Conservation (phyloP, 2,113 vertebrate genomes). For the Platysteira castanea region DNA sequence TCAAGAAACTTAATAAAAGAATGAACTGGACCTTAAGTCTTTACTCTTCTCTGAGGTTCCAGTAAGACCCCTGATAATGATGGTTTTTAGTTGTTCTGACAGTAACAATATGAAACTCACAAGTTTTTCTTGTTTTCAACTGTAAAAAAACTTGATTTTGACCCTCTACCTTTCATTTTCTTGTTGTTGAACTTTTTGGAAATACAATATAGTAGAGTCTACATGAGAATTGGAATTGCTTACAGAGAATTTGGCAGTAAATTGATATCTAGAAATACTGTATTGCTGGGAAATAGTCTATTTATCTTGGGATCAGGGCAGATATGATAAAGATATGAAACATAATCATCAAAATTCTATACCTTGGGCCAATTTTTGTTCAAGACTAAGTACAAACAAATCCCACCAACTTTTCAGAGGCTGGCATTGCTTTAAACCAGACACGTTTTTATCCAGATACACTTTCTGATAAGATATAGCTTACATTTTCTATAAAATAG, state of each 20-base stretch:
- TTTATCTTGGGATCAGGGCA: constrained; percentile 25
- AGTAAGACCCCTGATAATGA: neutral
- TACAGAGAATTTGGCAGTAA: constrained; percentile 46
- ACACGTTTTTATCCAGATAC: neutral
- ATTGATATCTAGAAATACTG: constrained; percentile 10
- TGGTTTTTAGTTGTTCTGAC: neutral
- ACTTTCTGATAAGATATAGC: neutral
- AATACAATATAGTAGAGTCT: constrained; percentile 15
- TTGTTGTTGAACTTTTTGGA: constrained; percentile 13
- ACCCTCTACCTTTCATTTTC: constrained; percentile 34
- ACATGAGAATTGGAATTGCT: constrained; percentile 29
- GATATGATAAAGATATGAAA: constrained; percentile 48
- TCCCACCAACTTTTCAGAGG: neutral
- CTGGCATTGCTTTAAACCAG: neutral
- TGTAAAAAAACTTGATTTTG: neutral
- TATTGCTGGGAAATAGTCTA: constrained; percentile 4
- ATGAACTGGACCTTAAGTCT: neutral
- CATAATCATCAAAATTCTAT: neutral
- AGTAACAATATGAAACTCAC: neutral
- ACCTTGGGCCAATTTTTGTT: neutral
- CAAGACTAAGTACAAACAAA: neutral
- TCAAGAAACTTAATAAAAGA: neutral
- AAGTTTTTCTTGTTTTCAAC: neutral
- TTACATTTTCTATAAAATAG: neutral
- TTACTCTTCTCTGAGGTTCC: neutral